Evolutionary conservation across 2,113 vertebrate genomes (phyloP), one percentile per base, ranked within the genome.

Genomic region (Heteronetta atricapilla): DNA sequence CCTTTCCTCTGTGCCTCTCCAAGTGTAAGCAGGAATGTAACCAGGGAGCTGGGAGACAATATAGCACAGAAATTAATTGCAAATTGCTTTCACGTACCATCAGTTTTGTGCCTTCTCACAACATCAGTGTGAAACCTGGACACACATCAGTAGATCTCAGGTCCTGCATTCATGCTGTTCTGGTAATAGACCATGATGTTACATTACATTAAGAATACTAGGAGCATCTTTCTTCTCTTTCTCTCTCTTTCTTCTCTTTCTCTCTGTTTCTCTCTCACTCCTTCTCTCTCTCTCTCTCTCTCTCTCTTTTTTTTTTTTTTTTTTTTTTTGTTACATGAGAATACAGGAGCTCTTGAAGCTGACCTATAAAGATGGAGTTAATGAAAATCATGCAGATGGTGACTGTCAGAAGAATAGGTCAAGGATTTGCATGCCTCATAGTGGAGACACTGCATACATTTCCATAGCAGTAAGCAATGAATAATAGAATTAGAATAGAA

Each of bases 401-500:
- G 64, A 94, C 82, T 64, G 74, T 70, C 77, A 85, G 62, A 91
- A 91, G 91, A 91, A 88, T 33, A 70, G 66, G 36, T 44, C 0
- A 2, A 94, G 76, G 70, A 93, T 96, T 78, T 95, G 74, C 80
- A 78, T 79, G 31, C 72, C 77, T 70, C 84, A 64, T 38, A 73
- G 40, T 58, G 55, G 59, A 86, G 48, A 81, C 63, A 86, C 22
- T 42, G 85, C 76, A 93, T 90, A 81, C 2, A 95, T 96, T 96
- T 95, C 76, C 93, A 82, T 93, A 89, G 34, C 36, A 77, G 42
- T 76, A 92, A 88, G 70, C 42, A 28, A 93, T 92, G 88, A 96
- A 92, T 90, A 96, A 38, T 38, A 38, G 77, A 95, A 94, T 0
- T 95, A 92, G 89, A 96, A 38, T 38, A 38, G 77, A 95, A 94